Evolutionary conservation across 2,113 vertebrate genomes (phyloP), one percentile per base, ranked within the genome.

Genomic region (Pelusios castaneus): DNA sequence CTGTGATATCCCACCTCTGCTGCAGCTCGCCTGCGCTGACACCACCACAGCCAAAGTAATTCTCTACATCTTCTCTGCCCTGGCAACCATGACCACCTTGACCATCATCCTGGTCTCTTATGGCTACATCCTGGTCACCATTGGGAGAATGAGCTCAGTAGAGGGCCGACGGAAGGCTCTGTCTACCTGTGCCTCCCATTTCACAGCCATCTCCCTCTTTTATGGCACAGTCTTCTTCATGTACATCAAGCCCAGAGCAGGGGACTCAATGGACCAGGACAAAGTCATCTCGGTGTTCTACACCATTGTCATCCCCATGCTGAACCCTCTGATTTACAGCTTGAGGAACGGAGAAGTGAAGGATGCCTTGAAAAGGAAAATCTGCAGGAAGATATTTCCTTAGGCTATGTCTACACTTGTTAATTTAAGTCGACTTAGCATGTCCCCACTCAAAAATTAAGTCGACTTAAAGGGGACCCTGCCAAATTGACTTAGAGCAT

Each of bases 161-260:
- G 56, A 27, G 12, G 95, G 95, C 10, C 60, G 84, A n/a, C 56
- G 10, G 24, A 89, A 56, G 13, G 86, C 95, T 16, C 91, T 95
- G 80, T 94, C 86, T 25, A 79, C 95, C 16, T 95, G 96, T 81
- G 93, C 80, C 2, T 91, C 87, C 21, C 93, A 81, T 22, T 85
- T 94, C 41, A n/a, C 55, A 0, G 94, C 84, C 47, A 89, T 85
- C 34, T 93, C 84, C 9, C 67, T 84, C 16, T 93, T 94, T 79
- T 93, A 55, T 4, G 93, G 94, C 14, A 90, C 92, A 2, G 47
- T 81, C 10, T 77, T 91, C 73, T 87, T 94, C 41, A 84, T 93
- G 73, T 91, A 91, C 2, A 78, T 93, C 54, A 58, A 92, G 43
- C 45, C 93, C 38, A 90, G 55, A 6, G 84, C n/a, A n/a, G 90